Percentiles rank a stretch among this genome's conserved stretches.
phyloP scores from a whole-genome alignment of 2,888 invertebrate genomes.

The Agrochola macilenta region DNA sequence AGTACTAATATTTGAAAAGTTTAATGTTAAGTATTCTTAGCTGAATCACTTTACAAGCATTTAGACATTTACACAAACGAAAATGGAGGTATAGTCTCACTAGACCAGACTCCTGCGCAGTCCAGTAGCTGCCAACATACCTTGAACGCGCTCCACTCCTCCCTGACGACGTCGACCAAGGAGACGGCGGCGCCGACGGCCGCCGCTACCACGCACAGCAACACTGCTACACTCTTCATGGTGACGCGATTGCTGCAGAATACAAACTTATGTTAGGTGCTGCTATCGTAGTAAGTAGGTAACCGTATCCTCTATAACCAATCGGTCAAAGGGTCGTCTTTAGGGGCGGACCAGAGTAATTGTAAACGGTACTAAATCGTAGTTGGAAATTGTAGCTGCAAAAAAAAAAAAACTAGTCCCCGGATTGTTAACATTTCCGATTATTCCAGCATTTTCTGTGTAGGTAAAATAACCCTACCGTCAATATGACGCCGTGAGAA shows the following conservation, averaged over 20 bases:
- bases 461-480: not conserved
- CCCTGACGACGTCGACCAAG: constrained; percentile 93
- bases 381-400: too few relatives aligned
- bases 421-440: not conserved
- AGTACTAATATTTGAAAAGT: not conserved
- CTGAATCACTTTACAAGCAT: not conserved
- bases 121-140: constrained; percentile 80
- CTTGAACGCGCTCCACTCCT: constrained; percentile 95
- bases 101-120: not conserved
- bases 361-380: too few relatives aligned
- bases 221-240: constrained; percentile 79
- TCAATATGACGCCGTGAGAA: too few relatives aligned
- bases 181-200: constrained; percentile 92
- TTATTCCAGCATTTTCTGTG: not conserved
- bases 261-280: not conserved
- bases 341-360: too few relatives aligned
- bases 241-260: constrained; percentile 31
- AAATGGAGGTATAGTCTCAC: not conserved
- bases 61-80: not conserved
- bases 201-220: constrained; percentile 88
- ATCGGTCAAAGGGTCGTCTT: not conserved
- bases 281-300: not conserved
- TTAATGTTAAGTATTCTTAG: not conserved
- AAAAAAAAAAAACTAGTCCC: too few relatives aligned
- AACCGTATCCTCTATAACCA: not conserved